Conservation (phyloP, 2,113 vertebrate genomes). For the Nansenia antarctica region DNA sequence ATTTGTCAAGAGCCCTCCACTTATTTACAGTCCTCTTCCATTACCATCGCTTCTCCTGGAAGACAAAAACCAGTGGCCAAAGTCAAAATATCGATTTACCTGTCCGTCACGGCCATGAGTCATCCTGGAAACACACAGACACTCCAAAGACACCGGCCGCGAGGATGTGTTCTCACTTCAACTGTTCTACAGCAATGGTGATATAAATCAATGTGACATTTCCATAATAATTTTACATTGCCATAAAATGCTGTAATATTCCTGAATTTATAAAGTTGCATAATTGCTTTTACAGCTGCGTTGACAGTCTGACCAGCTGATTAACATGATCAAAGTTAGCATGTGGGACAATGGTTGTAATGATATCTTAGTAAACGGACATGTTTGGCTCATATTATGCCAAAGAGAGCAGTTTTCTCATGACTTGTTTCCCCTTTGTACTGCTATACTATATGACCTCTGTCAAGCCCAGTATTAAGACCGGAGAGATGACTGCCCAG, state of each 20-base stretch:
- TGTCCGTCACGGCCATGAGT: constrained; percentile 63
- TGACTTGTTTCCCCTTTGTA: not conserved
- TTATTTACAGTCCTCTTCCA: constrained; percentile 81
- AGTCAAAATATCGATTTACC: constrained; percentile 77
- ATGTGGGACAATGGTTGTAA: too few species aligned
- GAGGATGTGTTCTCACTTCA: constrained; percentile 50
- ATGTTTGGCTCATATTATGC: not conserved
- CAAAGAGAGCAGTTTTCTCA: not conserved
- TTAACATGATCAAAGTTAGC: not conserved
- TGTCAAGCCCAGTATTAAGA: not conserved
- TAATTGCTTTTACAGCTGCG: not conserved
- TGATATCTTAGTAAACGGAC: too few species aligned
- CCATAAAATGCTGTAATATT: not conserved
- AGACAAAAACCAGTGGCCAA: constrained; percentile 61
- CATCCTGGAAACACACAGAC: constrained; percentile 57
- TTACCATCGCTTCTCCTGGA: constrained; percentile 64
- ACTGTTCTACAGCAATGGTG: not conserved
- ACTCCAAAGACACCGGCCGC: constrained; percentile 43
- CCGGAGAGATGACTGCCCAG: not conserved
- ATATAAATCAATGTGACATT: not conserved
- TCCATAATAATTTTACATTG: not conserved
- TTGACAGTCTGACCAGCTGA: not conserved
- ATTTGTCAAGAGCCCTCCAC: constrained; percentile 79
- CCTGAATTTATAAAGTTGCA: not conserved
- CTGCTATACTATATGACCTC: not conserved